Base-by-base conservation (phyloP, 2,113 vertebrate genomes). In the Equus przewalskii region DNA sequence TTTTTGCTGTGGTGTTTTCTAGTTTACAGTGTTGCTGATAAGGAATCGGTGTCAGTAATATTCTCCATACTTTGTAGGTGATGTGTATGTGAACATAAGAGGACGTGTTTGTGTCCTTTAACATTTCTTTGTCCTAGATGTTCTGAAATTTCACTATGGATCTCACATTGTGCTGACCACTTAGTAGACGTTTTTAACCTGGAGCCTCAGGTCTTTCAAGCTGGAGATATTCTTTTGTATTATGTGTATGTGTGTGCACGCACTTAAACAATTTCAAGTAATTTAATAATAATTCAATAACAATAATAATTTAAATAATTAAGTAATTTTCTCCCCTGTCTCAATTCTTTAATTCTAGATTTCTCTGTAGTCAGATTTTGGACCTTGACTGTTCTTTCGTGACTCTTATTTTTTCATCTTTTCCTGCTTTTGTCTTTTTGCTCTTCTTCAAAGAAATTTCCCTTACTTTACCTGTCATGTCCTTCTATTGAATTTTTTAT, bases 341-440 rank as follows among this genome's bases (percentile, higher is more conserved):
- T 84, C 54, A 41, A 21, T 44, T 81, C 41, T 76, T 84, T 56
- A 90, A 86, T 88, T 92, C n/a, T 92, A 70, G 26, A 72, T 92
- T 92, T 84, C 44, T 36, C 64, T 67, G 6, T 22, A 62, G 75
- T 41, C 89, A 33, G 12, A 28, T 51, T 67, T 70, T 70, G 58
- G 54, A 58, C 5, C 36, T 41, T 36, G 65, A 83, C 19, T 70
- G 49, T 67, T 82, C 76, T 65, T 79, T 64, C 33, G 33, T 80
- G 4, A 85, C 26, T 62, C 18, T 81, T 64, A 80, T 41, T 69
- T 24, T 83, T 92, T 89, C 16, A 82, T 78, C 30, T 60, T 88
- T 84, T 89, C 49, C n/a, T 60, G 22, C 3, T 70, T 62, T 72
- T 78, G 24, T 28, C 65, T 49, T 89, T 64, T 89, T 78, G 60